Conservation (phyloP, 2,113 vertebrate genomes). For the Australoheros scitulus region DNA sequence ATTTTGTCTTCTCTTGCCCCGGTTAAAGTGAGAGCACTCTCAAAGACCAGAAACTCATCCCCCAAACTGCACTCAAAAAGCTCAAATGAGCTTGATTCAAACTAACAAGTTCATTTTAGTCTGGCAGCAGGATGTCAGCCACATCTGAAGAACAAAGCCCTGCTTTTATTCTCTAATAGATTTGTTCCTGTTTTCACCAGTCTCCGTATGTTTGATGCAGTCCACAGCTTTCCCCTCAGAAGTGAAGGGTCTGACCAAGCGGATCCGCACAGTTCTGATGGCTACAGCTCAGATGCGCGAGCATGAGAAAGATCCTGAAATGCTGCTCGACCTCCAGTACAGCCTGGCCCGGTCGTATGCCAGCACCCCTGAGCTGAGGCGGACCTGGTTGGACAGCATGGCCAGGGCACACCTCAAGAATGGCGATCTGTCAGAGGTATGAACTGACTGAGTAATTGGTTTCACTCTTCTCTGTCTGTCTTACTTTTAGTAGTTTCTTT, state of each 20-base stretch:
- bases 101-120: not conserved
- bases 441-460: not conserved
- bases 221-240: conserved; percentile 91
- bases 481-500: not conserved
- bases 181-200: not conserved
- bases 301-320: conserved; percentile 95
- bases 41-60: not conserved
- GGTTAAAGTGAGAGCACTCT: not conserved
- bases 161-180: not conserved
- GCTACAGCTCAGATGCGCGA: conserved; percentile 98
- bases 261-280: conserved; percentile 97
- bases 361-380: conserved; percentile 94
- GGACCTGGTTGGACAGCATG: conserved; percentile 98
- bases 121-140: not conserved
- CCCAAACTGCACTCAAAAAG: not conserved
- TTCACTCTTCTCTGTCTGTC: fast-evolving
- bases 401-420: conserved; percentile 95
- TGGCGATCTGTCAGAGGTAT: conserved; percentile 95
- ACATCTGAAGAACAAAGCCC: not conserved
- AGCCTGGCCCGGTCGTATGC: conserved; percentile 97
- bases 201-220: conserved; percentile 65
- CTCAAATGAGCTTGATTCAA: not conserved
- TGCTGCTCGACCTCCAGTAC: conserved; percentile 96
- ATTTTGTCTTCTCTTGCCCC: fast-evolving
- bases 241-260: conserved; percentile 95